Evolutionary conservation across 2,888 invertebrate genomes (phyloP).

Genomic region (Ypsolopha sequella): DNA sequence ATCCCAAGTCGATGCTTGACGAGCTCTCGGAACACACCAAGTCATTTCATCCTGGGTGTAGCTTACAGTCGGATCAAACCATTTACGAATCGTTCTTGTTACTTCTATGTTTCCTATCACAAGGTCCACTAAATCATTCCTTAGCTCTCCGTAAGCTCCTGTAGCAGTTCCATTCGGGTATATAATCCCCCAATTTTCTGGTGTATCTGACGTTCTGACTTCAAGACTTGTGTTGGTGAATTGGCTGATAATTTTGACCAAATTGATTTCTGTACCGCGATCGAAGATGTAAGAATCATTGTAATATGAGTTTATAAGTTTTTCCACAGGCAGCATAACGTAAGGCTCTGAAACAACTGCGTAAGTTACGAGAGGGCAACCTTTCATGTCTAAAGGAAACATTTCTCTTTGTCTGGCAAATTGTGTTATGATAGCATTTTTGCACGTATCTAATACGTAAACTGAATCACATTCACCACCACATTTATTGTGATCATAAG

Average conservation of each 20-base stretch:
- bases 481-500: slow-evolving; percentile 52
- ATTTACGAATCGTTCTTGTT: slow-evolving; percentile 46
- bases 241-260: slow-evolving; percentile 55
- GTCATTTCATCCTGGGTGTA: slow-evolving; percentile 66
- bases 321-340: slow-evolving; percentile 48
- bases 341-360: slow-evolving; percentile 59
- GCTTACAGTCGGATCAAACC: slow-evolving; percentile 57
- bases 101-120: slow-evolving; percentile 62
- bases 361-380: slow-evolving; percentile 53
- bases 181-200: slow-evolving; percentile 55
- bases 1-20: slow-evolving; percentile 53
- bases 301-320: slow-evolving; percentile 27
- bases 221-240: slow-evolving; percentile 58
- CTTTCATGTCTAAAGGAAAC: slow-evolving; percentile 50
- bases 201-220: slow-evolving; percentile 37
- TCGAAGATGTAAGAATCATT: slow-evolving; percentile 44
- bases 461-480: slow-evolving; percentile 49
- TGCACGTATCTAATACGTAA: slow-evolving; percentile 50
- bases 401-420: slow-evolving; percentile 35
- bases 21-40: slow-evolving; percentile 55
- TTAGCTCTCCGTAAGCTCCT: slow-evolving; percentile 41
- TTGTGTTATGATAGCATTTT: slow-evolving; percentile 31
- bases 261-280: slow-evolving; percentile 54
- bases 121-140: slow-evolving; percentile 42
- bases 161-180: slow-evolving; percentile 42